Evolutionary conservation across 2,113 vertebrate genomes (phyloP).

Genomic region (Ictalurus punctatus): DNA sequence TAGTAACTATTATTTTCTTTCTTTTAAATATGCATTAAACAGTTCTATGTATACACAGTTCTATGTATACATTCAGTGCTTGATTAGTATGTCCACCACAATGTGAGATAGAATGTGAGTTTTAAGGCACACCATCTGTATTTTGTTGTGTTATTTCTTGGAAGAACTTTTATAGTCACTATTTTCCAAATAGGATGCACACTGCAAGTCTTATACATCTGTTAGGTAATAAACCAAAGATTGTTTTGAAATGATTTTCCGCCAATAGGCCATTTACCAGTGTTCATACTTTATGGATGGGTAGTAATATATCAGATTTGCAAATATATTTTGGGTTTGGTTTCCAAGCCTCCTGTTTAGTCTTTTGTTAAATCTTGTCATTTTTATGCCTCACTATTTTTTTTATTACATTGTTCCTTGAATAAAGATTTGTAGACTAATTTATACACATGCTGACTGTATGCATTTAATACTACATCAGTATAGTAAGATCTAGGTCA

Average conservation of each 20-base stretch:
- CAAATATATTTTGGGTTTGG: not conserved
- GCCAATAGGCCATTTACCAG: not conserved
- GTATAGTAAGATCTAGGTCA: not conserved
- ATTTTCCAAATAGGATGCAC: not conserved
- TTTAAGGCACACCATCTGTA: conserved; percentile 37
- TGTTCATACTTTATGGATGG: not conserved
- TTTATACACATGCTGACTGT: not conserved
- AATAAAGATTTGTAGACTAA: conserved; percentile 16
- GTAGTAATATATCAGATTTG: not conserved
- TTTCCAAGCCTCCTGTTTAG: not conserved
- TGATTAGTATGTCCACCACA: conserved; percentile 51
- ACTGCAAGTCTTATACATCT: not conserved
- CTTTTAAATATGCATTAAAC: conserved; percentile 22
- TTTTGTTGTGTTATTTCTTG: not conserved
- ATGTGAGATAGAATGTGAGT: conserved; percentile 33
- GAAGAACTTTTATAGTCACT: not conserved
- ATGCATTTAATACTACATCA: not conserved
- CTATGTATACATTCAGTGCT: conserved; percentile 35
- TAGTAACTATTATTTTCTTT: conserved; percentile 70
- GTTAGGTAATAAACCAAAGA: not conserved
- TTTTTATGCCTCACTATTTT: not conserved
- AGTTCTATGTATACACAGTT: conserved; percentile 40
- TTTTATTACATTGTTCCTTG: conserved; percentile 4
- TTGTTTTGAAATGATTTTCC: not conserved
- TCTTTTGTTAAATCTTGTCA: not conserved